Evolutionary conservation across 2,888 invertebrate genomes (phyloP).

Genomic region (Cinara cedri): DNA sequence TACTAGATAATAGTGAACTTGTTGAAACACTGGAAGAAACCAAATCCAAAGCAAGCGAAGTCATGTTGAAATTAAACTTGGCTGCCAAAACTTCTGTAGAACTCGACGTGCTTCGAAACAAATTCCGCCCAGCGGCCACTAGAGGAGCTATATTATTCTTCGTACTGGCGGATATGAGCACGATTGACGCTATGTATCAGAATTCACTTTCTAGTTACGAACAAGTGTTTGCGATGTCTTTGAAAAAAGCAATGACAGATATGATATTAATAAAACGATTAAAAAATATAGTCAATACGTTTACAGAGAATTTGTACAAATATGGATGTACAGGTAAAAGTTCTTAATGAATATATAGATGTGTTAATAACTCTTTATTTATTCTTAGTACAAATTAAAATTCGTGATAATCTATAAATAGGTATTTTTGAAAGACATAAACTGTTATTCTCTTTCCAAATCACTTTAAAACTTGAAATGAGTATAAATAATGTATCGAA

Average conservation of each 20-base stretch:
- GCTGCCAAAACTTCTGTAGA: constrained; percentile 78
- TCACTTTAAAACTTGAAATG: constrained; percentile 81
- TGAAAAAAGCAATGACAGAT: constrained; percentile 83
- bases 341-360: not conserved
- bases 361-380: not conserved
- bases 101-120: constrained; percentile 82
- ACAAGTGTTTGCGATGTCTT: constrained; percentile 80
- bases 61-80: constrained; percentile 73
- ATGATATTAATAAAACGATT: constrained; percentile 76
- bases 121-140: constrained; percentile 83
- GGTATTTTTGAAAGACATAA: constrained; percentile 69
- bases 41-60: constrained; percentile 84
- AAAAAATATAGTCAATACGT: constrained; percentile 79
- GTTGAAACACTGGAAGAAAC: constrained; percentile 86
- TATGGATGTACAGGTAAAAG: constrained; percentile 81
- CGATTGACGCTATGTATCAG: constrained; percentile 90
- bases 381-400: not conserved
- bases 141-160: constrained; percentile 90
- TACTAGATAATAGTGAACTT: constrained; percentile 89
- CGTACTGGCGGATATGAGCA: constrained; percentile 86
- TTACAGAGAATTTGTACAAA: constrained; percentile 87
- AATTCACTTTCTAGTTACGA: constrained; percentile 86
- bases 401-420: not conserved
- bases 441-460: constrained; percentile 88
- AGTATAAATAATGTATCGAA: constrained; percentile 71